phyloP scores from a whole-genome alignment of 2,113 vertebrate genomes.

The Macroglossus sobrinus region DNA sequence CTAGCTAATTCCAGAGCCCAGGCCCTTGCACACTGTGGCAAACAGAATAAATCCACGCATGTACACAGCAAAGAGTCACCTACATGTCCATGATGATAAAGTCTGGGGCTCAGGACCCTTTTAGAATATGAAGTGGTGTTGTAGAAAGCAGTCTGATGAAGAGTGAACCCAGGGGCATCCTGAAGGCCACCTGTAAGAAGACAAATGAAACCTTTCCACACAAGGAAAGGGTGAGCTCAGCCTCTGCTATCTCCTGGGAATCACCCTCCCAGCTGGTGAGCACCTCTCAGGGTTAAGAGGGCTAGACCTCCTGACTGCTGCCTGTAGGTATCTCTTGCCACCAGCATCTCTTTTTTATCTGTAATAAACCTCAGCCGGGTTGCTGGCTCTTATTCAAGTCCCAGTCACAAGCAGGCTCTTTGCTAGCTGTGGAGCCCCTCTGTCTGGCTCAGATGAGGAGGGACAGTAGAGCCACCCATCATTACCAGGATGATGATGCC shows the following conservation, averaged over 20 bases:
- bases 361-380: neutral
- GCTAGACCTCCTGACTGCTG: neutral
- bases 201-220: neutral
- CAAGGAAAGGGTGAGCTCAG: neutral
- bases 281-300: neutral
- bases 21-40: neutral
- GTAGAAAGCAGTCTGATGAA: neutral
- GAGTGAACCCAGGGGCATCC: neutral
- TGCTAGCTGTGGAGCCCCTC: neutral
- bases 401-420: neutral
- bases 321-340: fast-evolving
- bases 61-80: neutral
- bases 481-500: neutral
- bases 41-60: fast-evolving
- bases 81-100: fast-evolving
- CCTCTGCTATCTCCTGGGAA: neutral
- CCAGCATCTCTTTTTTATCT: neutral
- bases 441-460: neutral
- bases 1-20: neutral
- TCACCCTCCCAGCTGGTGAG: fast-evolving
- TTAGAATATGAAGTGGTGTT: neutral
- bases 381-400: neutral
- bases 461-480: neutral
- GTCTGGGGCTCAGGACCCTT: neutral
- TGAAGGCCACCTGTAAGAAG: neutral